Percentiles rank a stretch among this genome's conserved stretches.
These are phyloP conservation scores for Nemurella pictetii DNA, from an alignment of 2,888 invertebrate species.

Conservation along the genomic window DNA sequence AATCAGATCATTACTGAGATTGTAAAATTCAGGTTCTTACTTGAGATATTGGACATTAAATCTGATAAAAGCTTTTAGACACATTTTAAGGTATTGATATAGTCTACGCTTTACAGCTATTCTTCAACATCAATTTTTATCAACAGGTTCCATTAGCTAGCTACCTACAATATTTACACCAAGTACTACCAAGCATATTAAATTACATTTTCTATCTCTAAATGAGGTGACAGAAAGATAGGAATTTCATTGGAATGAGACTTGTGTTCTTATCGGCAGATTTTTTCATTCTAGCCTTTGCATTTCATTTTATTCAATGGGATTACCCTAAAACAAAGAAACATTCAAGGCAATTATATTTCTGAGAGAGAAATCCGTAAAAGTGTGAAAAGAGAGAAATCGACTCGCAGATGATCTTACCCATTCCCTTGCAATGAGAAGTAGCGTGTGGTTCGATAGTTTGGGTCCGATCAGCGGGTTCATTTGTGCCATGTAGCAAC, in stretches of 20 bases:
- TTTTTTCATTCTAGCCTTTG: background rate
- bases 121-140: background rate
- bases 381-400: background rate
- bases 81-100: too few relatives aligned
- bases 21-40: background rate
- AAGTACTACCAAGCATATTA: background rate
- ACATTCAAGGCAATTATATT: background rate
- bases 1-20: background rate
- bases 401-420: conserved; percentile 37
- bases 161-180: conserved; percentile 7
- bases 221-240: background rate
- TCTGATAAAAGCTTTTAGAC: too few relatives aligned
- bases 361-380: background rate
- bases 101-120: too few relatives aligned
- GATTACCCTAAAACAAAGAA: background rate
- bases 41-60: too few relatives aligned
- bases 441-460: conserved; percentile 47
- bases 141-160: background rate
- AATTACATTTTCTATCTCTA: background rate
- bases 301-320: background rate
- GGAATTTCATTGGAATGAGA: background rate
- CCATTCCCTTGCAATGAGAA: conserved; percentile 47
- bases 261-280: background rate
- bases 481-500: conserved; percentile 51
- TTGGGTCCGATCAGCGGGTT: conserved; percentile 51